Evolutionary conservation across 2,888 invertebrate genomes (phyloP).

Genomic region (Romanomermis culicivorax): DNA sequence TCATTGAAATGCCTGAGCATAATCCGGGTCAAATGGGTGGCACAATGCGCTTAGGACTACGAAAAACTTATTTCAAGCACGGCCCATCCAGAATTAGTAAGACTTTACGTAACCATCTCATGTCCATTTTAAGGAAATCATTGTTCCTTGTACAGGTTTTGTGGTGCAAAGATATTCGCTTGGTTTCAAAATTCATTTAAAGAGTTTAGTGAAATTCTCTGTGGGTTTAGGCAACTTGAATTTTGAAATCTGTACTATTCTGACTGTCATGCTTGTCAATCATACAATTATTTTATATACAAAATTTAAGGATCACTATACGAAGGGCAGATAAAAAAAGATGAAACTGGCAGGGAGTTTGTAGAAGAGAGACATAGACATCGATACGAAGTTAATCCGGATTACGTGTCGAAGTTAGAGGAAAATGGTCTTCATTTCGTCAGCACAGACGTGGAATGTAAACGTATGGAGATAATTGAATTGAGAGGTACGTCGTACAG

Average conservation of each 20-base stretch:
- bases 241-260: too few relatives aligned
- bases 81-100: conserved; percentile 32
- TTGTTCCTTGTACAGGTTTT: not conserved
- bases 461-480: conserved; percentile 21
- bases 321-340: too few relatives aligned
- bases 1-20: conserved; percentile 98
- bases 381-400: conserved; percentile 76
- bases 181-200: too few relatives aligned
- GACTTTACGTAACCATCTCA: conserved; percentile 14
- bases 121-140: not conserved
- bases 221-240: too few relatives aligned
- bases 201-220: too few relatives aligned
- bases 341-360: conserved; percentile 18
- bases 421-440: conserved; percentile 67
- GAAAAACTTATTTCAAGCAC: conserved; percentile 55
- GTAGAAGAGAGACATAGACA: conserved; percentile 91
- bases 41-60: conserved; percentile 89
- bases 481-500: conserved; percentile 10
- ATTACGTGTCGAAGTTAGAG: conserved; percentile 54
- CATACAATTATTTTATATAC: too few relatives aligned
- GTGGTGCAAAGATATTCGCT: too few relatives aligned
- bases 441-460: conserved; percentile 43
- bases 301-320: too few relatives aligned
- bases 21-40: conserved; percentile 61
- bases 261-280: too few relatives aligned